Evolutionary conservation across 2,888 invertebrate species (phyloP), one percentile per base, ranked within the genome.

Genomic region (Abrostola tripartita): DNA sequence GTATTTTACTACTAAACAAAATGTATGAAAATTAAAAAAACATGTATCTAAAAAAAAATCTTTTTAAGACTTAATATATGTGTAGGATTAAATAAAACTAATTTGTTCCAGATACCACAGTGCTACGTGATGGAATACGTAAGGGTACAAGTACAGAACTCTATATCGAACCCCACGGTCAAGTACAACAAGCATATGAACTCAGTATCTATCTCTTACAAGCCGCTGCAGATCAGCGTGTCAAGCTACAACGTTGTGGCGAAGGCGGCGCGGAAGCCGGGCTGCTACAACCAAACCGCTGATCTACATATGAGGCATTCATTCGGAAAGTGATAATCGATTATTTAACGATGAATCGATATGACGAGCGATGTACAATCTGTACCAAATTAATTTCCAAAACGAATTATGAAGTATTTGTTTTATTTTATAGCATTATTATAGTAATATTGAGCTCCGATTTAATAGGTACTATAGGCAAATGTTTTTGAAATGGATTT

Each of bases 81-180:
- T 40, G 9, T 73, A 74, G 52, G 73, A 35, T 52, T 68, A n/a
- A 24, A 38, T 12, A 12, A 51, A 49, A 37, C 9, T 14, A 38
- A 7, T 62, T 42, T 38, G 7, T 69, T 59, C 11, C 52, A 72
- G 72, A 44, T 52, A 1, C 72, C 72, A 37, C 55, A 55, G 7
- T 72, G 72, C 51, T 71, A 75, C 53, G 58, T 49, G 0, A 52
- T 68, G 12, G 64, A 65, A 42, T 67, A 71, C 53, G 68, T 79
- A 0, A 67, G 71, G 37, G 79, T 84, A 2, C 65, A 65, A 10
- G 74, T 84, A 6, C 14, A 64, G 5, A 82, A 81, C 61, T 36
- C 42, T 0, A n/a, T 70, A 1, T 70, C 75, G 0, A 70, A 57
- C 0, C 83, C 85, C 0, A 44, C 11, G 0, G 80, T 83, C 37